phyloP scores from a whole-genome alignment of 2,888 invertebrate species.

The Prostheceraeus crozeri region DNA sequence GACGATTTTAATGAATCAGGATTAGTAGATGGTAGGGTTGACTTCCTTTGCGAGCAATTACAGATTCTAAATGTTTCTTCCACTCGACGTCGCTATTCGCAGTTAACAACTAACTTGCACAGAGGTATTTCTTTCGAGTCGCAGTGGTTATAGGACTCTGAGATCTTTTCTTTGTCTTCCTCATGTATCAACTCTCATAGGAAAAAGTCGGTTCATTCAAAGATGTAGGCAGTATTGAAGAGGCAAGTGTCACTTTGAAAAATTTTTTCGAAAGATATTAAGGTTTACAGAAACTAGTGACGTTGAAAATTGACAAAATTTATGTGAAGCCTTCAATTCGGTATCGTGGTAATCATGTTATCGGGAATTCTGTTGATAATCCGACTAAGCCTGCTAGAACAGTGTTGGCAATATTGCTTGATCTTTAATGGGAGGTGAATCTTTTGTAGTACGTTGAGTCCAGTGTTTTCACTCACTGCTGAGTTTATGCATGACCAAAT shows the following conservation, averaged over 20 bases:
- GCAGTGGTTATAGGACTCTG: too few species aligned
- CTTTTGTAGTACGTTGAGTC: neutral
- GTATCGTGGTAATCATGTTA: neutral
- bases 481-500: constrained; percentile 15
- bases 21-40: too few species aligned
- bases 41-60: too few species aligned
- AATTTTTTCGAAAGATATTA: neutral
- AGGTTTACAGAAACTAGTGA: neutral
- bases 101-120: too few species aligned
- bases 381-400: neutral
- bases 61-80: too few species aligned
- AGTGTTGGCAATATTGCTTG: neutral
- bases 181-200: too few species aligned
- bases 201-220: neutral
- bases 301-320: constrained; percentile 1
- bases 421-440: neutral
- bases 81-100: too few species aligned
- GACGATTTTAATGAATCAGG: too few species aligned
- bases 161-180: too few species aligned
- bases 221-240: constrained; percentile 9
- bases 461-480: constrained; percentile 7
- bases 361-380: constrained; percentile 3
- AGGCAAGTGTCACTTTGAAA: neutral
- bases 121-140: too few species aligned
- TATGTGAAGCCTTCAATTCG: constrained; percentile 7